Conservation (phyloP, 2,113 vertebrate species). For the Gobiocypris rarus region DNA sequence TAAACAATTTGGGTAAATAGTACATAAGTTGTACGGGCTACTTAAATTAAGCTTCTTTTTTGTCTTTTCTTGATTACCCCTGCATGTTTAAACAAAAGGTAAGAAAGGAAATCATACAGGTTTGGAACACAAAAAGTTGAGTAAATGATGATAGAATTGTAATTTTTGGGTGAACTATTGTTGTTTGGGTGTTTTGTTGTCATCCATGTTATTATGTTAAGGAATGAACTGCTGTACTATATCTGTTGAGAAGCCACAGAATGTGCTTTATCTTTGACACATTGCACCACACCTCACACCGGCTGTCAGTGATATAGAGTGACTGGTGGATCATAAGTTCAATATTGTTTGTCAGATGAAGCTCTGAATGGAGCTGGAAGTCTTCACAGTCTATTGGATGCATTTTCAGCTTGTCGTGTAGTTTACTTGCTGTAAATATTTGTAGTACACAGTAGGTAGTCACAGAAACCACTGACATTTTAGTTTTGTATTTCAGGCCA, state of each 20-base stretch:
- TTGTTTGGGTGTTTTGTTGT: no score
- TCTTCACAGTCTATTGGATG: not conserved
- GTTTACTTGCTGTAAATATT: not conserved
- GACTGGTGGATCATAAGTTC: not conserved
- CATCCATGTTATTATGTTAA: slow-evolving; percentile 1
- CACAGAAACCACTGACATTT: not conserved
- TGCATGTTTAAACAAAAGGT: not conserved
- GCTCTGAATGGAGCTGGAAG: not conserved
- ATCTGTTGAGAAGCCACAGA: not conserved
- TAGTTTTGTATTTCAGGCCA: not conserved
- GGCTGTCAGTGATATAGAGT: not conserved
- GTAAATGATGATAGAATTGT: not conserved
- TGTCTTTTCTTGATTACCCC: not conserved
- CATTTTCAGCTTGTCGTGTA: not conserved
- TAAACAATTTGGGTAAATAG: not conserved
- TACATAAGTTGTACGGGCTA: not conserved
- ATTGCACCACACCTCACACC: not conserved
- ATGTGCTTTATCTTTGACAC: slow-evolving; percentile 29
- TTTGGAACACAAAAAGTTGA: not conserved
- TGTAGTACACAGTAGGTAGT: not conserved
- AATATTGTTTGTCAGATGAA: slow-evolving; percentile 6
- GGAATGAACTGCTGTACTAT: not conserved
- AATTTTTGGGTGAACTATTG: not conserved
- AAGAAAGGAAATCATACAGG: not conserved
- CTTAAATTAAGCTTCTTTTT: not conserved